Conservation (phyloP, 1,140 invertebrate genomes). For the Venustaconcha ellipsiformis region DNA sequence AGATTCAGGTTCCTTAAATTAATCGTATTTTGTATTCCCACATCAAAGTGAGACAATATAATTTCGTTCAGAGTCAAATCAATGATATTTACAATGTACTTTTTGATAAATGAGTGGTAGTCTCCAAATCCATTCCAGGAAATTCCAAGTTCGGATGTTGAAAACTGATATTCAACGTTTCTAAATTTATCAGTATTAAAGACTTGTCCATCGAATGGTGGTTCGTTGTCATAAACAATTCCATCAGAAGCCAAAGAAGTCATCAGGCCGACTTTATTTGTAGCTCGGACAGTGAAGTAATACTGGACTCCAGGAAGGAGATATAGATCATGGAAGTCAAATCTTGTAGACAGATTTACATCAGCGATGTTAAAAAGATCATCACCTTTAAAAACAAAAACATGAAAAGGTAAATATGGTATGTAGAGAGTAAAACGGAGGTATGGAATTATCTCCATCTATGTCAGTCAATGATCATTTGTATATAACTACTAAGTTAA, state of each 20-base stretch:
- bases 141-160: constrained; percentile 10
- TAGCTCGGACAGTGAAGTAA: constrained; percentile 34
- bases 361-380: constrained; percentile 14
- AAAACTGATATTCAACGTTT: constrained; percentile 19
- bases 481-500: no score
- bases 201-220: constrained; percentile 33
- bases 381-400: constrained; percentile 12
- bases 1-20: constrained; percentile 11
- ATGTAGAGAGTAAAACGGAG: no score
- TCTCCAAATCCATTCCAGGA: constrained; percentile 44
- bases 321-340: constrained; percentile 1
- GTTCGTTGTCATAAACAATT: constrained; percentile 31
- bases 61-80: background rate
- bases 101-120: constrained; percentile 22
- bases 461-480: no score
- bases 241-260: constrained; percentile 34
- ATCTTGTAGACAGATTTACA: constrained; percentile 15
- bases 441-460: no score
- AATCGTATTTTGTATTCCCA: constrained; percentile 12
- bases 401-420: no score
- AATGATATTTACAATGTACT: constrained; percentile 24
- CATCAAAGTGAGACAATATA: constrained; percentile 5
- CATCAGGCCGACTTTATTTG: constrained; percentile 33
- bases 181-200: constrained; percentile 27
- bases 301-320: constrained; percentile 35